Percentiles rank a stretch among this genome's conserved stretches.
These are phyloP conservation scores for Alethe diademata DNA, from an alignment of 2,113 vertebrate species.

Conservation along the genomic window DNA sequence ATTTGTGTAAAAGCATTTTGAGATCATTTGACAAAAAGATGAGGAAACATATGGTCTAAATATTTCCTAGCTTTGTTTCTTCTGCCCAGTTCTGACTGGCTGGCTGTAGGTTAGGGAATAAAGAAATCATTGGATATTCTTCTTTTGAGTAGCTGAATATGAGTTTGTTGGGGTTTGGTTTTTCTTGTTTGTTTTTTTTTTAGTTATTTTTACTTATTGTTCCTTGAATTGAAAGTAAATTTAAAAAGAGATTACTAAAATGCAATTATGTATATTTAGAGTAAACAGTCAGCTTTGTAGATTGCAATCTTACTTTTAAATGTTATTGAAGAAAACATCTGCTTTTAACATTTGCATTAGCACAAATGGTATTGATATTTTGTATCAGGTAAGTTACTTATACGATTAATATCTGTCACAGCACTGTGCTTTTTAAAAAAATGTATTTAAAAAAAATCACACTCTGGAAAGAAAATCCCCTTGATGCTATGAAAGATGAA, in stretches of 20 bases:
- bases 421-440: neutral
- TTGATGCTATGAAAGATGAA: conserved; percentile 12
- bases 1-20: neutral
- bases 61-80: neutral
- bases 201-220: neutral
- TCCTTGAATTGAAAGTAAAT: neutral
- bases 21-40: neutral
- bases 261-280: neutral
- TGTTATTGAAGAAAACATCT: neutral
- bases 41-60: neutral
- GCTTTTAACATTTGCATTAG: neutral
- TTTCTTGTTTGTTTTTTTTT: too few relatives aligned
- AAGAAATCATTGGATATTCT: neutral
- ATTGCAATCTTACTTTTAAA: neutral
- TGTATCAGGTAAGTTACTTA: neutral
- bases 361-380: neutral
- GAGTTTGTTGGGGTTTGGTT: too few relatives aligned
- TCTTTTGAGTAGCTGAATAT: neutral
- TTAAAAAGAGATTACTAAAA: neutral
- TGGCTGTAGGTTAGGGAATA: neutral
- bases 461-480: conserved; percentile 6
- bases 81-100: neutral
- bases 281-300: neutral
- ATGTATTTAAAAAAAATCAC: neutral
- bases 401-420: neutral